Evolutionary conservation across 2,888 invertebrate species (phyloP).

Genomic region (Homarus gammarus): DNA sequence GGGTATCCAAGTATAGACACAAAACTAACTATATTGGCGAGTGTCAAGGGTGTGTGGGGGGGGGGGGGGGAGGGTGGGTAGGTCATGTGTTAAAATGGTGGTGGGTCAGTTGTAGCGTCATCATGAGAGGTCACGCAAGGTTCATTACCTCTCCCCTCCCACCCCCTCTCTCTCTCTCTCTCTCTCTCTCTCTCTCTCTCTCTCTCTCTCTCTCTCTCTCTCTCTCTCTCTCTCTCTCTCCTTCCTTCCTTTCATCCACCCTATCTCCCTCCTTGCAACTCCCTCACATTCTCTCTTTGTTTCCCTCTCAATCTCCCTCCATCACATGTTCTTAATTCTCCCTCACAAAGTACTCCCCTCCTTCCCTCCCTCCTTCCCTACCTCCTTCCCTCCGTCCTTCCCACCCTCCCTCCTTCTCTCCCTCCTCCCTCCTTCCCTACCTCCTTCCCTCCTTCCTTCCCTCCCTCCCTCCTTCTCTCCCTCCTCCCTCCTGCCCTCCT

Average conservation of each 20-base stretch:
- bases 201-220: not conserved
- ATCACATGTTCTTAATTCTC: not conserved
- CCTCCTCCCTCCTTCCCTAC: not conserved
- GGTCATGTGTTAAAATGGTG: too few relatives aligned
- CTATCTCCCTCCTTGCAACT: not conserved
- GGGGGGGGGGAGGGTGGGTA: too few relatives aligned
- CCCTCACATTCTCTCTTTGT: not conserved
- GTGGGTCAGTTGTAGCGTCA: too few relatives aligned
- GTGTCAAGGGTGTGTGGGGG: too few relatives aligned
- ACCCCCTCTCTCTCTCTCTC: not conserved
- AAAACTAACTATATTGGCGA: too few relatives aligned
- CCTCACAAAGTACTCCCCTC: not conserved
- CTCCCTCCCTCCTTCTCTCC: not conserved
- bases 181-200: slow-evolving; percentile 11
- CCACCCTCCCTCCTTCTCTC: not conserved
- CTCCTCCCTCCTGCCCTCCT: not conserved
- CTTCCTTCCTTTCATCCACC: not conserved
- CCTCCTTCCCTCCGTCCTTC: not conserved
- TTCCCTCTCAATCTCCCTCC: not conserved
- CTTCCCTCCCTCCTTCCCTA: too few relatives aligned
- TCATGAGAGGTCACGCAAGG: too few relatives aligned
- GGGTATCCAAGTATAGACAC: too few relatives aligned
- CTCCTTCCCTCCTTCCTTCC: not conserved
- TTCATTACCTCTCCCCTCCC: not conserved
- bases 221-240: slow-evolving; percentile 1